Conservation (phyloP, 2,888 invertebrate genomes). For the Mycogona germanica region DNA sequence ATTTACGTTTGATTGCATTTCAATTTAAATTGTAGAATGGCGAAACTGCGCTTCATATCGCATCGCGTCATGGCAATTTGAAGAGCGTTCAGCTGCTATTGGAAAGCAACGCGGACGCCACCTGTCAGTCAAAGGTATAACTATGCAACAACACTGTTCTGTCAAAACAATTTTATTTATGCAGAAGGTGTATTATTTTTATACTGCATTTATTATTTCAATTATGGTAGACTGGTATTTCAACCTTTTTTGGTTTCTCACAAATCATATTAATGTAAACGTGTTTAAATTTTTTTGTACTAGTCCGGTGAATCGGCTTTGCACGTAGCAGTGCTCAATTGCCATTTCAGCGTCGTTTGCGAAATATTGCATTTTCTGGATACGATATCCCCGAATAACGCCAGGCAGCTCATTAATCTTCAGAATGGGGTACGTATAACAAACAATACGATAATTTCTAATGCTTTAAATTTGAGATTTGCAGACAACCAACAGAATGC, state of each 20-base stretch:
- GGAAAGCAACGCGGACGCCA: slow-evolving; percentile 89
- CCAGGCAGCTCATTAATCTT: slow-evolving; percentile 74
- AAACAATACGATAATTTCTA: not conserved
- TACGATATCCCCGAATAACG: slow-evolving; percentile 45
- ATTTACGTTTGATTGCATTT: slow-evolving; percentile 6
- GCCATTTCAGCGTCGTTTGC: slow-evolving; percentile 64
- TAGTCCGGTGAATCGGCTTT: slow-evolving; percentile 90
- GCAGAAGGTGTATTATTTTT: not conserved
- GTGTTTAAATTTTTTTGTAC: not conserved
- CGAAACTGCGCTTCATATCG: slow-evolving; percentile 93
- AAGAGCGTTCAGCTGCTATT: slow-evolving; percentile 71
- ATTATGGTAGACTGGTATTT: not conserved
- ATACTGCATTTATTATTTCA: not conserved
- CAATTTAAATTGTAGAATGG: slow-evolving; percentile 48
- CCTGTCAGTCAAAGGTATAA: slow-evolving; percentile 72
- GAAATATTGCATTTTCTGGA: slow-evolving; percentile 51
- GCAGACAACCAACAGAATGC: not conserved
- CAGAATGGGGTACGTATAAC: slow-evolving; percentile 53
- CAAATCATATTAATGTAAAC: not conserved
- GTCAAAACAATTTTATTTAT: not conserved
- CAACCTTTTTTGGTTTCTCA: not conserved
- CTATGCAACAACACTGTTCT: not conserved
- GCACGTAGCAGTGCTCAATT: slow-evolving; percentile 72
- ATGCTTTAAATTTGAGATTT: not conserved
- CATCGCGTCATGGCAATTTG: slow-evolving; percentile 82